These are phyloP conservation scores for Podotricha telesiphe DNA, from an alignment of 2,888 invertebrate species.

Conservation along the genomic window DNA sequence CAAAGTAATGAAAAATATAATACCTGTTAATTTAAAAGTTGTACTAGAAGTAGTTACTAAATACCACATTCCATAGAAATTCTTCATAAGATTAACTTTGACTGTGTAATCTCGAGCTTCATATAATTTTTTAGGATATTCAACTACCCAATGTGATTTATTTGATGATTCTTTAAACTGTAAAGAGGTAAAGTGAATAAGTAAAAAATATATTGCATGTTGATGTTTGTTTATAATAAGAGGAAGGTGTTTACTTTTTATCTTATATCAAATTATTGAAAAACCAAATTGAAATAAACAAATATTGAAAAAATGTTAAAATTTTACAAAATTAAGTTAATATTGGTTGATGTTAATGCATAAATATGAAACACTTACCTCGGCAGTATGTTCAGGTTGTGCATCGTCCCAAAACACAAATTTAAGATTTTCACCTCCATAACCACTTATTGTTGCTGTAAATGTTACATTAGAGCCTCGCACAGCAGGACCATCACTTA, in stretches of 20 bases:
- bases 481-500: slow-evolving; percentile 87
- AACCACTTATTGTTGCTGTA: slow-evolving; percentile 82
- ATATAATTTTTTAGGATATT: slow-evolving; percentile 81
- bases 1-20: background rate
- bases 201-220: too few relatives aligned
- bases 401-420: slow-evolving; percentile 87
- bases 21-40: slow-evolving; percentile 71
- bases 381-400: slow-evolving; percentile 70
- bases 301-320: too few relatives aligned
- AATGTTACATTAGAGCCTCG: slow-evolving; percentile 89
- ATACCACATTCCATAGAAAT: slow-evolving; percentile 66
- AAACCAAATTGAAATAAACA: too few relatives aligned
- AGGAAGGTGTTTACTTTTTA: too few relatives aligned
- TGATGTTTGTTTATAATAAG: too few relatives aligned
- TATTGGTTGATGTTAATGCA: background rate
- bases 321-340: slow-evolving; percentile 17
- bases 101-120: slow-evolving; percentile 83
- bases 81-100: slow-evolving; percentile 80
- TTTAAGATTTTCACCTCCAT: slow-evolving; percentile 62
- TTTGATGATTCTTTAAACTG: slow-evolving; percentile 77
- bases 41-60: slow-evolving; percentile 53
- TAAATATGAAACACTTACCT: slow-evolving; percentile 60
- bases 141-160: slow-evolving; percentile 85
- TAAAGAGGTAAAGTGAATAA: slow-evolving; percentile 12
- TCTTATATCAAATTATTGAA: too few relatives aligned